Evolutionary conservation across 1,140 invertebrate genomes (phyloP).

Genomic region (Wiebesia pumilae): DNA sequence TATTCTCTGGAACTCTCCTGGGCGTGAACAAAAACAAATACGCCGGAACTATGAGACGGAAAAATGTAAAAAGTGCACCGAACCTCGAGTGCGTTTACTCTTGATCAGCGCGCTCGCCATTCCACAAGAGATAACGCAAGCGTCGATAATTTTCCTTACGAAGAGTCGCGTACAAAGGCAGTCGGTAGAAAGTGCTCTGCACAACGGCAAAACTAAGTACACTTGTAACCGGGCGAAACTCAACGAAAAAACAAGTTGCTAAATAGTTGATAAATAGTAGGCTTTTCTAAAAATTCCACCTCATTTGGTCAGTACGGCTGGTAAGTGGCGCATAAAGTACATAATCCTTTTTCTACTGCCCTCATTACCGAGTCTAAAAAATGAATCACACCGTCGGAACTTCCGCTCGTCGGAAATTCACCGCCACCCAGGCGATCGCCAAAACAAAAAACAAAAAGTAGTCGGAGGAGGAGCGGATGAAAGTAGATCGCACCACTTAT

Average conservation of each 20-base stretch:
- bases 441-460: neutral
- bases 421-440: neutral
- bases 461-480: neutral
- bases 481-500: conserved; percentile 20
- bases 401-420: neutral
- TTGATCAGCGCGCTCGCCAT: neutral
- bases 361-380: neutral
- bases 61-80: neutral
- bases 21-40: neutral
- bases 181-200: no score
- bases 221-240: neutral
- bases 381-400: neutral
- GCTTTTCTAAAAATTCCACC: neutral
- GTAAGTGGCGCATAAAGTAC: neutral
- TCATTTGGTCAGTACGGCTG: neutral
- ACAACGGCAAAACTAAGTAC: no score
- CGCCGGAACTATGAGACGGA: neutral
- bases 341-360: conserved; percentile 7
- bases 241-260: neutral
- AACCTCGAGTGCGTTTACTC: neutral
- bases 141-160: neutral
- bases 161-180: neutral
- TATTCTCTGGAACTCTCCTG: neutral
- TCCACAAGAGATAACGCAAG: neutral
- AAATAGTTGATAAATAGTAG: neutral